Conservation (phyloP, 2,113 vertebrate species). For the Oncorhynchus nerka region DNA sequence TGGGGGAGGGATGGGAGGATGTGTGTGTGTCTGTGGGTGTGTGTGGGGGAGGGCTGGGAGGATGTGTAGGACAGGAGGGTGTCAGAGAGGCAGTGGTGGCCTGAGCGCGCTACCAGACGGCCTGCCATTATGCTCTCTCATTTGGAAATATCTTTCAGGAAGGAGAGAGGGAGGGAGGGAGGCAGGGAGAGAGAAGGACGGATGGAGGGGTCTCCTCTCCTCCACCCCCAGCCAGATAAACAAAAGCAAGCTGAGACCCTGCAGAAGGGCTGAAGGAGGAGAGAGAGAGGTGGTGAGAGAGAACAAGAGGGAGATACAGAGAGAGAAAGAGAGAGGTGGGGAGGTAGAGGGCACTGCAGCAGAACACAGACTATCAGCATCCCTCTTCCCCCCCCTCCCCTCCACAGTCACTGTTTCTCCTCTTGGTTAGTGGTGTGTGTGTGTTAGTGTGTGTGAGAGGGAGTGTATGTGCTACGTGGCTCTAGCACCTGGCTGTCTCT, state of each 20-base stretch:
- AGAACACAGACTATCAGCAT: constrained; percentile 8
- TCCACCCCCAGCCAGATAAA: constrained; percentile 52
- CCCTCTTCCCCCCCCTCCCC: neutral
- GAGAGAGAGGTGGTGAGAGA: constrained; percentile 2
- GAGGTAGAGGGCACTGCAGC: neutral
- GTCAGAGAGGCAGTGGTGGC: too few species aligned
- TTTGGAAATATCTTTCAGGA: constrained; percentile 68
- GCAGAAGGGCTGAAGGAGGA: neutral
- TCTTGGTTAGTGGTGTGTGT: constrained; percentile 45
- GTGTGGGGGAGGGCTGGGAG: too few species aligned
- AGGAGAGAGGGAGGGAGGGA: constrained; percentile 24
- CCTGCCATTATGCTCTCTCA: constrained; percentile 42
- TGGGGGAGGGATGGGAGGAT: too few species aligned
- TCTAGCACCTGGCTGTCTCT: too few species aligned
- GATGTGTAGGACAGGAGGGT: too few species aligned
- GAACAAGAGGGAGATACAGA: neutral
- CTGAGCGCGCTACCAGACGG: constrained; percentile 18
- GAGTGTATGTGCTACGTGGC: too few species aligned
- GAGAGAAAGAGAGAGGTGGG: neutral
- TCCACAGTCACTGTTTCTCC: constrained; percentile 8
- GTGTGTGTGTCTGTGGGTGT: too few species aligned
- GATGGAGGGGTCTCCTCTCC: constrained; percentile 20
- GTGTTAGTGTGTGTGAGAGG: neutral
- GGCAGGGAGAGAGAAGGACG: too few species aligned
- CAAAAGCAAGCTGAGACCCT: constrained; percentile 34